Percentiles rank a stretch among this genome's conserved stretches.
Evolutionary conservation across 53 echinoderm and acorn worm species (phyloP).

Genomic region (Apostichopus leukothele): DNA sequence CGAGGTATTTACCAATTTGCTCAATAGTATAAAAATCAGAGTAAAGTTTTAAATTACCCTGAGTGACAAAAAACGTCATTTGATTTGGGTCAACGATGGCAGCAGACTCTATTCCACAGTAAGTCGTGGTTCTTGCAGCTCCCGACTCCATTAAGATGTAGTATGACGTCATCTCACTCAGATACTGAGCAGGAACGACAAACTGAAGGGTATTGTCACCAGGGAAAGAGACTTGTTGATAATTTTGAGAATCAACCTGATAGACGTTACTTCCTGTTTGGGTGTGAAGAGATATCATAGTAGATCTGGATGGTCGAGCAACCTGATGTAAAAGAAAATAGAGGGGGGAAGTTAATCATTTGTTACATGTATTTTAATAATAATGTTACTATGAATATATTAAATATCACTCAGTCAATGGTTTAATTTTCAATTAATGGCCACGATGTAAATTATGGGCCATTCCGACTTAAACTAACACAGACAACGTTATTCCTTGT

Average conservation of each 20-base stretch:
- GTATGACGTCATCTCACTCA: neutral
- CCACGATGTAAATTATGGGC: no score
- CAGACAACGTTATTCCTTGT: no score
- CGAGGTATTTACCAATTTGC: no score
- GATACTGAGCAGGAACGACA: neutral
- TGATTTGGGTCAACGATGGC: neutral
- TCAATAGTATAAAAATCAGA: no score
- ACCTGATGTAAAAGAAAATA: neutral
- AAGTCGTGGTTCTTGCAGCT: conserved; percentile 3
- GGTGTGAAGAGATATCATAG: neutral
- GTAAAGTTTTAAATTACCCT: neutral
- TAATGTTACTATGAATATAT: no score
- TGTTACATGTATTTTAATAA: no score
- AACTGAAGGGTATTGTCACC: neutral
- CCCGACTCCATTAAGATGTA: conserved; percentile 33
- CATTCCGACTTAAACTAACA: no score
- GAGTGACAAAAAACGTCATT: conserved; percentile 27
- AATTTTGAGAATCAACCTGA: neutral
- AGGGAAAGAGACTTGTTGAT: neutral
- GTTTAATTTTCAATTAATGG: no score
- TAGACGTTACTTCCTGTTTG: neutral
- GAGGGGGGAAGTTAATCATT: no score
- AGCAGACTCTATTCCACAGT: conserved; percentile 33
- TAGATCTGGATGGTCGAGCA: conserved; percentile 11
- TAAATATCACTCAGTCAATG: no score